Conservation (phyloP, 2,888 invertebrate species). For the Caenorhabditis imperialis region DNA sequence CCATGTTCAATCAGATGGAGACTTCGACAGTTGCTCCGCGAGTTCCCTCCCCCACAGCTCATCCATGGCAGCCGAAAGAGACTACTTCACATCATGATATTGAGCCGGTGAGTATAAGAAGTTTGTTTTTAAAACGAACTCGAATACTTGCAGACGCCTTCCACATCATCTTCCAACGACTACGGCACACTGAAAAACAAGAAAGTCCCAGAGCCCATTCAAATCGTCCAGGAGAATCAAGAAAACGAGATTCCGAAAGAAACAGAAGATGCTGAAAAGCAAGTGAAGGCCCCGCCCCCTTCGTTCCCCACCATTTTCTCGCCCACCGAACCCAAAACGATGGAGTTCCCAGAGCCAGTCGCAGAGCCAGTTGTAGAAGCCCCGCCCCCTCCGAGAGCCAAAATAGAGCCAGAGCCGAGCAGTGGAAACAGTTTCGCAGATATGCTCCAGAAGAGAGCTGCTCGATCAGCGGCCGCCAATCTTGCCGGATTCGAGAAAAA, state of each 20-base stretch:
- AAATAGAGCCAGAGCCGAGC: slow-evolving; percentile 66
- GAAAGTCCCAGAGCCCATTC: slow-evolving; percentile 66
- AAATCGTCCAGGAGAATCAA: slow-evolving; percentile 60
- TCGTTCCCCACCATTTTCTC: slow-evolving; percentile 76
- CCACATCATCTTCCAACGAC: slow-evolving; percentile 10
- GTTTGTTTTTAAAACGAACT: background rate
- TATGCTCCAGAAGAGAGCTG: slow-evolving; percentile 73
- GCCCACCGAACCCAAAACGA: slow-evolving; percentile 75
- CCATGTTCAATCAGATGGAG: slow-evolving; percentile 55
- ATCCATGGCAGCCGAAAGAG: slow-evolving; percentile 20
- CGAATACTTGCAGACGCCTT: slow-evolving; percentile 18
- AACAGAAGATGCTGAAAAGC: slow-evolving; percentile 84
- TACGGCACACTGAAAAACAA: slow-evolving; percentile 5
- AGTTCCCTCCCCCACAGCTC: slow-evolving; percentile 35
- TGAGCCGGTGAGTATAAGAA: slow-evolving; percentile 19
- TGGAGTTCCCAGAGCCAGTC: slow-evolving; percentile 71
- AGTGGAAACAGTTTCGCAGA: slow-evolving; percentile 73
- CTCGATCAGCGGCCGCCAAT: slow-evolving; percentile 67
- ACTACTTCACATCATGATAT: slow-evolving; percentile 1
- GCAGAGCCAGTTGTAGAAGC: slow-evolving; percentile 32
- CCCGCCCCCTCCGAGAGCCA: slow-evolving; percentile 57
- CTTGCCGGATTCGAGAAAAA: slow-evolving; percentile 61
- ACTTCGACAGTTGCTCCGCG: slow-evolving; percentile 8
- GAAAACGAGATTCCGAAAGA: slow-evolving; percentile 56
- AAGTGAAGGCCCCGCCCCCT: slow-evolving; percentile 76